Conservation (phyloP, 2,797 vertebrate genomes). For the Eptatretus atami region DNA sequence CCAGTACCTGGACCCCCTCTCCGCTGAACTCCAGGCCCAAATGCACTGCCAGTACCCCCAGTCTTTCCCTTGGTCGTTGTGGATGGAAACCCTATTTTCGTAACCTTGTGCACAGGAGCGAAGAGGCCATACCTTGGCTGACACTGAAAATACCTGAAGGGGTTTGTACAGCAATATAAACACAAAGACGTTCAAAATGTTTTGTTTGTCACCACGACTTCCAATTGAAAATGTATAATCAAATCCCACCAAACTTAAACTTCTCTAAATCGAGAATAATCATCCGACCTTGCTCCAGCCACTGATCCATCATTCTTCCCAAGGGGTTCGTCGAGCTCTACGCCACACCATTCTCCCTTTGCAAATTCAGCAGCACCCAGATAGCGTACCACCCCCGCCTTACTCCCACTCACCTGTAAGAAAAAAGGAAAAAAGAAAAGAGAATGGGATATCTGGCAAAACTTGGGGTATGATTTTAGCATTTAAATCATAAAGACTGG, state of each 20-base stretch:
- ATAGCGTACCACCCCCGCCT: constrained; percentile 82
- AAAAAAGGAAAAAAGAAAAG: background rate
- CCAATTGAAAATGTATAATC: too few species aligned
- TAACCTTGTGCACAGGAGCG: constrained; percentile 87
- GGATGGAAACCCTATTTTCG: constrained; percentile 78
- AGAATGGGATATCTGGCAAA: background rate
- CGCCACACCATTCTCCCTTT: constrained; percentile 87
- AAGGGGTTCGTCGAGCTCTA: constrained; percentile 53
- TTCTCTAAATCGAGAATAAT: background rate
- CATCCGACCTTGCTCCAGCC: constrained; percentile 40
- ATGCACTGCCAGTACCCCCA: background rate
- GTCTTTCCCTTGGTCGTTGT: constrained; percentile 83
- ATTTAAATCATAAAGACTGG: too few species aligned
- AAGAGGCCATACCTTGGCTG: constrained; percentile 83
- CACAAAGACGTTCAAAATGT: too few species aligned
- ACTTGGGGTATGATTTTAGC: too few species aligned
- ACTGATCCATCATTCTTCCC: constrained; percentile 88
- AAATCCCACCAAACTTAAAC: too few species aligned
- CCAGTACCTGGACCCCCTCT: constrained; percentile 21
- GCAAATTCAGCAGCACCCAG: constrained; percentile 87
- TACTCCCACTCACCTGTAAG: constrained; percentile 63
- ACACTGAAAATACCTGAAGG: constrained; percentile 69
- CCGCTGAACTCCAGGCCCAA: constrained; percentile 18
- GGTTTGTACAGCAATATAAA: too few species aligned
- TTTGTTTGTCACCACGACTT: too few species aligned